phyloP scores from a whole-genome alignment of 2,888 invertebrate species.

The Hesperia comma region DNA sequence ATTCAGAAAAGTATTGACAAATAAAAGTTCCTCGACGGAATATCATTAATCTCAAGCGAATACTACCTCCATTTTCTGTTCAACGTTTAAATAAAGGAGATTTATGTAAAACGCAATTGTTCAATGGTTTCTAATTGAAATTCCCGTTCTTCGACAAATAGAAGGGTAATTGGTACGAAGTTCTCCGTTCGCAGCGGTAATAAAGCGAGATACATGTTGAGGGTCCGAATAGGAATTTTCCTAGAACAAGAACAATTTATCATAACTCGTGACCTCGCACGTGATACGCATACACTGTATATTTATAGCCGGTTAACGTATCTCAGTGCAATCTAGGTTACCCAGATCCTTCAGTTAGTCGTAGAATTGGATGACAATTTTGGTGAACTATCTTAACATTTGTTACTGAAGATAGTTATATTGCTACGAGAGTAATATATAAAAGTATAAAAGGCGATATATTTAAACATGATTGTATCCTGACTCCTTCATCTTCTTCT shows the following conservation, averaged over 20 bases:
- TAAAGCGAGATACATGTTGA: constrained; percentile 37
- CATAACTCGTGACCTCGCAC: constrained; percentile 57
- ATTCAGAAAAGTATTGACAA: not conserved
- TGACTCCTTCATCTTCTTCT: too few relatives aligned
- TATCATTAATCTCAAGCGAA: not conserved
- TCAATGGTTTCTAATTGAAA: constrained; percentile 26
- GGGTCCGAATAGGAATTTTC: constrained; percentile 44
- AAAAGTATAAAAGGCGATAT: too few relatives aligned
- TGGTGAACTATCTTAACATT: not conserved
- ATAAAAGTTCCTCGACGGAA: constrained; percentile 1
- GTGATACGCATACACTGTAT: constrained; percentile 60
- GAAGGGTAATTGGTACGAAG: constrained; percentile 23
- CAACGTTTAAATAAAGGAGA: constrained; percentile 7
- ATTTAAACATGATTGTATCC: too few relatives aligned
- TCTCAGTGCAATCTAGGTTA: constrained; percentile 56
- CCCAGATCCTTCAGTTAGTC: constrained; percentile 4
- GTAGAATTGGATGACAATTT: constrained; percentile 8
- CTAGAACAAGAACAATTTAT: constrained; percentile 52
- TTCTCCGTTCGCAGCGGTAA: constrained; percentile 37
- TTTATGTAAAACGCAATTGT: constrained; percentile 14
- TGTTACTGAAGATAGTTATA: not conserved
- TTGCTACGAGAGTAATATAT: too few relatives aligned
- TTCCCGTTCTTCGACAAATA: constrained; percentile 27
- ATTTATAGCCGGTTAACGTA: constrained; percentile 54
- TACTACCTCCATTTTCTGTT: not conserved